phyloP scores from a whole-genome alignment of 2,113 vertebrate genomes.

The Raphicerus campestris region DNA sequence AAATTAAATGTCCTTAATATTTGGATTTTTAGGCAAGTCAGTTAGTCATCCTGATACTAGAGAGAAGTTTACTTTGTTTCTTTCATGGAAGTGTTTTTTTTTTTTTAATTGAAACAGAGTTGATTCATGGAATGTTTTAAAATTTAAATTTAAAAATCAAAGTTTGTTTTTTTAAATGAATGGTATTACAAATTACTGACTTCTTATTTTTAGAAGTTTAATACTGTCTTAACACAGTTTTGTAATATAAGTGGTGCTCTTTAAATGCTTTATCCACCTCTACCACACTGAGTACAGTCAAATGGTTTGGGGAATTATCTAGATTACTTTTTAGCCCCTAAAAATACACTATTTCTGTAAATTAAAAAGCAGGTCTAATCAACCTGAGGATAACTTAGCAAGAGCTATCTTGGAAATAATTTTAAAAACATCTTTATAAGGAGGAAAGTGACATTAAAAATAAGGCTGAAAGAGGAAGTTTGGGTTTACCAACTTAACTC shows the following conservation, averaged over 20 bases:
- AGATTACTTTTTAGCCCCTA: not conserved
- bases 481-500: not conserved
- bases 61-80: not conserved
- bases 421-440: slow-evolving; percentile 1
- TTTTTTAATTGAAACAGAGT: not conserved
- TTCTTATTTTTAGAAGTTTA: not conserved
- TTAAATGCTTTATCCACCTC: not conserved
- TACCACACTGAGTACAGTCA: not conserved
- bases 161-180: slow-evolving; percentile 7
- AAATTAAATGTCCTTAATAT: not conserved
- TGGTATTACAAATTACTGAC: not conserved
- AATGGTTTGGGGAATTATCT: not conserved
- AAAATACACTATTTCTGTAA: not conserved
- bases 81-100: not conserved
- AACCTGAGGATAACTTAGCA: not conserved
- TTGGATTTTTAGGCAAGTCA: not conserved
- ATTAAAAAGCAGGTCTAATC: not conserved
- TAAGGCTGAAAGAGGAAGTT: not conserved
- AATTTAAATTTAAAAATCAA: not conserved
- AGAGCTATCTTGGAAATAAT: not conserved
- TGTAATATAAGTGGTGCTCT: not conserved
- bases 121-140: not conserved
- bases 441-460: slow-evolving; percentile 15
- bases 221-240: not conserved
- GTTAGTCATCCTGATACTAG: not conserved